Percentiles rank a stretch among this genome's conserved stretches.
phyloP scores from a whole-genome alignment of 2,113 vertebrate species.

The Octodon degus region DNA sequence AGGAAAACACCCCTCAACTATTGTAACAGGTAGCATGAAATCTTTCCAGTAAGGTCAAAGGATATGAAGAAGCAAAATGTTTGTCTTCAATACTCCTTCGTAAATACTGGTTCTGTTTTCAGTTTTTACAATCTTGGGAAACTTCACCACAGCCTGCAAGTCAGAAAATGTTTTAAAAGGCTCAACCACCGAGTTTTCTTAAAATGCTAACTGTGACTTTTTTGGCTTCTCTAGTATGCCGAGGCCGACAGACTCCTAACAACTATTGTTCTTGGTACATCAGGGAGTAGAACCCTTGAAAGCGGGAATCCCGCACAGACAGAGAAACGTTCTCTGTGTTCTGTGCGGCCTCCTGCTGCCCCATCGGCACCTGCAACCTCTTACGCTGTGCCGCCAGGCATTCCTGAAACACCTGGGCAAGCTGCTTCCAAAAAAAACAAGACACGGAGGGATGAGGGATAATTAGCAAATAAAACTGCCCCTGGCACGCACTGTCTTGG shows the following conservation, averaged over 20 bases:
- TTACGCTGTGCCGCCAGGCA: slow-evolving; percentile 80
- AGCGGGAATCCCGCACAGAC: slow-evolving; percentile 72
- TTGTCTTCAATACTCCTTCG: slow-evolving; percentile 65
- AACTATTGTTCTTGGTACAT: slow-evolving; percentile 67
- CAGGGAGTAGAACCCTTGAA: slow-evolving; percentile 48
- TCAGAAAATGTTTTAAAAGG: slow-evolving; percentile 54
- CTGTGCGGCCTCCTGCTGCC: slow-evolving; percentile 69
- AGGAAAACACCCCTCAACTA: slow-evolving; percentile 69
- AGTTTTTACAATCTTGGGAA: slow-evolving; percentile 33
- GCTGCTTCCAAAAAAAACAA: slow-evolving; percentile 83
- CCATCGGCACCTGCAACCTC: slow-evolving; percentile 84
- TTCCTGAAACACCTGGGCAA: slow-evolving; percentile 87
- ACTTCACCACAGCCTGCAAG: slow-evolving; percentile 56
- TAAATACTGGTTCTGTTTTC: slow-evolving; percentile 60
- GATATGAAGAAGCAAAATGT: slow-evolving; percentile 51
- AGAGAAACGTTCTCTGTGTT: slow-evolving; percentile 69
- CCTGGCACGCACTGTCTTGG: slow-evolving; percentile 83
- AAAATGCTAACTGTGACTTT: slow-evolving; percentile 59
- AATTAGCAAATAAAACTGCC: slow-evolving; percentile 87
- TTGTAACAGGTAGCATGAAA: slow-evolving; percentile 74
- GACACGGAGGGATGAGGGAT: slow-evolving; percentile 76
- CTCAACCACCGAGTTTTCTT: slow-evolving; percentile 23
- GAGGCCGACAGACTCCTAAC: slow-evolving; percentile 51
- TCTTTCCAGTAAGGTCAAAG: slow-evolving; percentile 79
- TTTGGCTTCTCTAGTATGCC: slow-evolving; percentile 52